Conservation (phyloP, 2,888 invertebrate genomes). For the Atrina japonica region DNA sequence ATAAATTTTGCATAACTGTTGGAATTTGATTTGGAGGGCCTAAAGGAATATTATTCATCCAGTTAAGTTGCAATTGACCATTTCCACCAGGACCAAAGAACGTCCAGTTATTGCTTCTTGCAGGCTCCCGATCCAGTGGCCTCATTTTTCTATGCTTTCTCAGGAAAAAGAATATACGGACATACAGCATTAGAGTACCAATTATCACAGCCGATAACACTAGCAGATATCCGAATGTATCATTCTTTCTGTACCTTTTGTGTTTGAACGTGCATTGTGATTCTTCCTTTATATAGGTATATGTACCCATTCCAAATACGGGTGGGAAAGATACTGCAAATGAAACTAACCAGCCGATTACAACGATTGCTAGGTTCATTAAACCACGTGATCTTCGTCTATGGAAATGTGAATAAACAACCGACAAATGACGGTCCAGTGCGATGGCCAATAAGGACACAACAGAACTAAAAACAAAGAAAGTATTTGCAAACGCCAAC, state of each 20-base stretch:
- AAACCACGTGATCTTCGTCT: conserved; percentile 67
- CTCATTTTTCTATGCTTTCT: conserved; percentile 73
- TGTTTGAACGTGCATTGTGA: conserved; percentile 75
- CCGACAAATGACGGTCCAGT: conserved; percentile 71
- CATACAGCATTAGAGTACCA: conserved; percentile 66
- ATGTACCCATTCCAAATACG: conserved; percentile 72
- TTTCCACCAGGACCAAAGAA: conserved; percentile 76
- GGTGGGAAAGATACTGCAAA: conserved; percentile 75
- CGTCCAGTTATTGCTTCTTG: conserved; percentile 75
- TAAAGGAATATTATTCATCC: conserved; percentile 71
- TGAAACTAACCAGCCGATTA: conserved; percentile 70
- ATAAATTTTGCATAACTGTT: conserved; percentile 58
- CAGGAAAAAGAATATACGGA: conserved; percentile 71
- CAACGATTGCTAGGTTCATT: conserved; percentile 63
- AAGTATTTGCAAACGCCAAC: conserved; percentile 74
- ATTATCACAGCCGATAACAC: conserved; percentile 66
- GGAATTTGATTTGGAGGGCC: conserved; percentile 56
- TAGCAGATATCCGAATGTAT: conserved; percentile 73
- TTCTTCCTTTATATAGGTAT: conserved; percentile 70
- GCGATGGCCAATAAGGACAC: conserved; percentile 69
- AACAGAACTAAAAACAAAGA: conserved; percentile 73
- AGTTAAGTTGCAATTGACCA: conserved; percentile 71
- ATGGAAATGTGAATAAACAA: conserved; percentile 68
- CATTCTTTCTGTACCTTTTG: conserved; percentile 70
- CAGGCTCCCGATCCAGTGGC: conserved; percentile 69